phyloP scores from a whole-genome alignment of 2,113 vertebrate species.

The Pelobates fuscus region DNA sequence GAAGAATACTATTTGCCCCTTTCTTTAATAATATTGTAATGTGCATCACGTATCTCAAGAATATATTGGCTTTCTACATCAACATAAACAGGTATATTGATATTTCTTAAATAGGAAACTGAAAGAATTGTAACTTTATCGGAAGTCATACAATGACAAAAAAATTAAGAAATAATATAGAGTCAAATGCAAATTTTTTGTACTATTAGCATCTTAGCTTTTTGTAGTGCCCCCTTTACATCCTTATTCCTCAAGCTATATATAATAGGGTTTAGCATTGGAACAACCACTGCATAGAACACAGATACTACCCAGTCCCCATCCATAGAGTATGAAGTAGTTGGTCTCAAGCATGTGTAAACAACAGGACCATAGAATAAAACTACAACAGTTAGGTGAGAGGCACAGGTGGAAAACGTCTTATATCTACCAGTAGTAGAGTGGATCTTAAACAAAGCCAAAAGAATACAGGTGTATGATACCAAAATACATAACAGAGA shows the following conservation, averaged over 20 bases:
- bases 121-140: no score
- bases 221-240: not conserved
- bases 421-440: not conserved
- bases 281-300: not conserved
- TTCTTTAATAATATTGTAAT: no score
- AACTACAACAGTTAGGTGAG: not conserved
- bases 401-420: not conserved
- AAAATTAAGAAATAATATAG: no score
- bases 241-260: conserved; percentile 12
- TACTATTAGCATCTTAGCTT: not conserved
- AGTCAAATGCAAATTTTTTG: no score
- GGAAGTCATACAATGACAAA: no score
- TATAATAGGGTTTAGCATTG: conserved; percentile 1
- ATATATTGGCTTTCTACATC: no score
- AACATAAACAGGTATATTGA: no score
- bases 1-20: no score
- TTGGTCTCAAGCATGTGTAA: not conserved
- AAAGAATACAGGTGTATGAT: conserved; percentile 18
- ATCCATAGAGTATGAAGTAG: not conserved
- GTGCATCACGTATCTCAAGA: no score
- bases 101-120: no score
- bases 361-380: not conserved
- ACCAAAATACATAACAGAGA: conserved; percentile 32
- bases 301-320: not conserved
- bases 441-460: not conserved